Evolutionary conservation across 2,797 vertebrate species (phyloP), one percentile per base, ranked within the genome.

Genomic region (Nannoperca australis): DNA sequence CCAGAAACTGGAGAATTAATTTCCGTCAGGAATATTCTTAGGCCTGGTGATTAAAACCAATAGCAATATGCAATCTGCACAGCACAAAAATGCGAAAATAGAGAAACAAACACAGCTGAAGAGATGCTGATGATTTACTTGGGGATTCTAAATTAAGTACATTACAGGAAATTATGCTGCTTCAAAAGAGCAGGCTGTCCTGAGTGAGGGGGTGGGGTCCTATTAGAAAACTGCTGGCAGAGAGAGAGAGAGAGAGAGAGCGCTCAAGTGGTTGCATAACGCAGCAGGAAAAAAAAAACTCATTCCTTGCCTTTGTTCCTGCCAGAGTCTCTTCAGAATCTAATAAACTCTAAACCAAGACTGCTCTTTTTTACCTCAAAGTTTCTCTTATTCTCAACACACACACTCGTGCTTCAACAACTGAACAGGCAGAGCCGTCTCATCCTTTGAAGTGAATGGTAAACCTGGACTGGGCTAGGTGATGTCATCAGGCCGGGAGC

Each of bases 121-220:
- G 85, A 89, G 83, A 90, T 80, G 89, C 85, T 86, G 90, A 88
- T 87, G 89, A 90, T 89, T 91, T 91, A 90, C 92, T 90, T 82
- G 76, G 86, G 85, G 86, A 88, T 86, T 93, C 91, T 91, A 93
- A 93, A 93, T 94, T 89, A 92, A 95, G 91, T 90, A 91, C 93
- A 93, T 95, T 91, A 94, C 89, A 94, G 92, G 92, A 94, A 94
- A 94, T 95, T 83, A 93, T 90, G 89, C 89, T 87, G 92, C 93
- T 92, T 95, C 87, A 94, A 93, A 93, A 92, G 91, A 91, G 91
- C 88, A 92, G 78, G 86, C 91, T 92, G 92, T 93, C 91, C 90
- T 93, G 88, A 90, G 88, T 86, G 88, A 92, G 91, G 90, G 93
- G 92, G 91, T 90, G 90, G 92, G 90, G 92, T 91, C 90, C 84